Base-by-base conservation (phyloP, 2,113 vertebrate species). In the Pampusana beccarii region DNA sequence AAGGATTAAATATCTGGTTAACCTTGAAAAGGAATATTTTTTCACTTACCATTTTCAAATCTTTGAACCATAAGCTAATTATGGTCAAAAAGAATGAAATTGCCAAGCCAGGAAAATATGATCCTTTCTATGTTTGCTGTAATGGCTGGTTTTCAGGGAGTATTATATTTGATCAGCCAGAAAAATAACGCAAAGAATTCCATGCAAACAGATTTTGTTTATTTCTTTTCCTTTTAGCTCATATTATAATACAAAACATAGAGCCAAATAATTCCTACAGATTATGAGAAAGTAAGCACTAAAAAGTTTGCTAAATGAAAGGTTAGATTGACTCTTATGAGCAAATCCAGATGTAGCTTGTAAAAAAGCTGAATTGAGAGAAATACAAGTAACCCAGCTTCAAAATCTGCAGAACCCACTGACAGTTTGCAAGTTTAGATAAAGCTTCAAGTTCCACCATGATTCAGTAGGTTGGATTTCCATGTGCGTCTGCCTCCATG, bases 201-300 rank as follows among this genome's bases (percentile, higher is more conserved):
- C 31, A 62, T 17, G 7, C 16, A 73, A 91, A 81, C 2, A 80
- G 11, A 20, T 53, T 64, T 75, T 48, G 0, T 2, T 75, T 48
- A 0, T 2, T 36, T 57, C 18, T 44, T 42, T 4, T 4, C 5
- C 8, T 48, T 34, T 80, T 83, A 97, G 93, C 92, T 15, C 97
- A 97, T 9, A 34, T 33, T 61, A 8, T 97, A 50, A 97, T 97
- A n/a, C 74, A 97, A 93, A 94, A 97, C 38, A 36, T 92, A 86
- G 97, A 98, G 57, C 95, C 97, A 57, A 92, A 97, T 54, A 70
- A 72, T 83, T 87, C 50, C 74, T 40, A 34, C 23, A 54, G 51
- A 61, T 82, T 42, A 64, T 28, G 26, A 86, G 60, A 87, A 87
- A 89, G 12, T 44, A 75, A 82, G 34, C 2, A 6, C 33, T 26